These are phyloP conservation scores for Galbula dea DNA, from an alignment of 2,113 vertebrate species.

Conservation along the genomic window DNA sequence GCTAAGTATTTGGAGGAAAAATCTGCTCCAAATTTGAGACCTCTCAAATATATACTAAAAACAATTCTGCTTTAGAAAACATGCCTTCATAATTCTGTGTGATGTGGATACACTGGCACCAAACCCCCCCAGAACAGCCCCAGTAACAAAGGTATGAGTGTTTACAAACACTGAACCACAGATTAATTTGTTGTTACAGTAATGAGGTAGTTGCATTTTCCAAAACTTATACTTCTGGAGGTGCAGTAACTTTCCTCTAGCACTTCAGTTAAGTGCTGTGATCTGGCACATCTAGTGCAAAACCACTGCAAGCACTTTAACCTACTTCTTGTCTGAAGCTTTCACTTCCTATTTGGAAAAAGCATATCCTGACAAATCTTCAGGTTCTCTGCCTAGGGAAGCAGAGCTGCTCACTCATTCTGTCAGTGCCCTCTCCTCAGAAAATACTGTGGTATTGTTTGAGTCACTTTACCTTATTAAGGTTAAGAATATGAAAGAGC, in stretches of 20 bases:
- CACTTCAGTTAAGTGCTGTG: not conserved
- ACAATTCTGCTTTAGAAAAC: not conserved
- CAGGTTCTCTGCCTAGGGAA: not conserved
- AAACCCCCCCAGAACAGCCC: not conserved
- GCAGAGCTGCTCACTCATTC: constrained; percentile 2
- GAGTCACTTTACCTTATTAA: constrained; percentile 86
- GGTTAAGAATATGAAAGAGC: constrained; percentile 80
- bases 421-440: not conserved
- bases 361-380: not conserved
- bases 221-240: not conserved
- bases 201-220: not conserved
- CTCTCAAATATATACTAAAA: not conserved
- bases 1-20: not conserved
- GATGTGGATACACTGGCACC: not conserved
- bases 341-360: constrained; percentile 3
- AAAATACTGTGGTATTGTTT: not conserved
- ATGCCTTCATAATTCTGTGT: not conserved
- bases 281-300: not conserved
- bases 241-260: not conserved
- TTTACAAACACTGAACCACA: not conserved
- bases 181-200: not conserved
- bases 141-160: not conserved
- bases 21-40: not conserved
- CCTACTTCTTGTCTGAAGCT: not conserved
- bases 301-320: not conserved